Evolutionary conservation across 2,113 vertebrate species (phyloP).

Genomic region (Ancistrus triradiatus): DNA sequence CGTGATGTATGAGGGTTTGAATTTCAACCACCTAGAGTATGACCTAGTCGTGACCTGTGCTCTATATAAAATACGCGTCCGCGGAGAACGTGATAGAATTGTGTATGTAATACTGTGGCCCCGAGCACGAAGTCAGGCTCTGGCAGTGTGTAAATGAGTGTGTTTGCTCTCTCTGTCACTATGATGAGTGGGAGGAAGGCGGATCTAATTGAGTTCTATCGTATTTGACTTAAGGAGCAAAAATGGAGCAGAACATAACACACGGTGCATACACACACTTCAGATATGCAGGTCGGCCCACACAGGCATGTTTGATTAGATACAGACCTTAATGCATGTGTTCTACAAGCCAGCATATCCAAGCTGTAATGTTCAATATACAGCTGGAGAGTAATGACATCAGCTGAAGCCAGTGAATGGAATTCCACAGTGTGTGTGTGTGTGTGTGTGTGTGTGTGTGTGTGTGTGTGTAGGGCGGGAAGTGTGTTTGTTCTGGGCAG

Average conservation of each 20-base stretch:
- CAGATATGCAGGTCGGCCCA: neutral
- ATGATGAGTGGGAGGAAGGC: constrained; percentile 85
- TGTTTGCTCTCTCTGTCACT: constrained; percentile 80
- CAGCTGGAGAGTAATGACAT: neutral
- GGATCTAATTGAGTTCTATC: constrained; percentile 84
- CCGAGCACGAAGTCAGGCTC: neutral
- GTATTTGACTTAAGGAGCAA: constrained; percentile 77
- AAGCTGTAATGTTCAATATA: neutral
- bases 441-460: no score
- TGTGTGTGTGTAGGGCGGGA: constrained; percentile 8
- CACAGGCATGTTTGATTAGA: neutral
- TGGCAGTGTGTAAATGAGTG: constrained; percentile 48
- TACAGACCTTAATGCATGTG: neutral
- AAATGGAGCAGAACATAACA: constrained; percentile 9
- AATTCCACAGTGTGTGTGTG: constrained; percentile 58
- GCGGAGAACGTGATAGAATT: constrained; percentile 59
- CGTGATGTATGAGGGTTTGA: no score
- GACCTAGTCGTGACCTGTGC: neutral
- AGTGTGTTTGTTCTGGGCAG: constrained; percentile 20
- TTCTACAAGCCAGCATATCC: neutral
- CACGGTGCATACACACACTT: constrained; percentile 1
- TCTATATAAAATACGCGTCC: neutral
- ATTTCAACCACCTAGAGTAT: no score
- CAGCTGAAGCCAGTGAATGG: constrained; percentile 1
- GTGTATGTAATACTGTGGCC: constrained; percentile 49